A percentile compares a stretch with the other conserved stretches of the same genome.
These are phyloP conservation scores for Willowsia nigromaculata DNA, from an alignment of 2,888 invertebrate genomes.

Conservation along the genomic window DNA sequence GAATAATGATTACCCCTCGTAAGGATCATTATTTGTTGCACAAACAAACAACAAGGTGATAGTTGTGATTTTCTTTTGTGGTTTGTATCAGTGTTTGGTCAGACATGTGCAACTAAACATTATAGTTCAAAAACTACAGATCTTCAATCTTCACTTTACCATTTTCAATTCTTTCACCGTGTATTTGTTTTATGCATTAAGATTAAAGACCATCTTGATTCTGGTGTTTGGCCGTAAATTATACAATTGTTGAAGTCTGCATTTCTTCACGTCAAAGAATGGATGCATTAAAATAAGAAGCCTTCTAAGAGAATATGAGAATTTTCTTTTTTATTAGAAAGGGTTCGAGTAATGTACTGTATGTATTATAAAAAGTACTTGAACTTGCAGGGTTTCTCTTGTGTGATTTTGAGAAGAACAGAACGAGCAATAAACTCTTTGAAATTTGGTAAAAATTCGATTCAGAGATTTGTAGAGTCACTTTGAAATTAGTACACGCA, in stretches of 20 bases:
- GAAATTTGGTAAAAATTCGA: no score
- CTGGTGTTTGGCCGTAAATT: constrained; percentile 48
- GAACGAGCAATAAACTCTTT: no score
- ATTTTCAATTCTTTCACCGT: not conserved
- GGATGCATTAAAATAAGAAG: not conserved
- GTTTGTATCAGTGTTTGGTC: constrained; percentile 57
- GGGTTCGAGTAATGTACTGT: no score
- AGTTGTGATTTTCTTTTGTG: constrained; percentile 63
- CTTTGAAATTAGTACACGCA: no score
- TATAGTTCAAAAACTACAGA: not conserved
- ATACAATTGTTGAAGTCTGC: constrained; percentile 25
- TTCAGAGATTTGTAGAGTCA: no score
- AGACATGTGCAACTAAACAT: constrained; percentile 6
- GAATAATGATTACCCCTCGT: constrained; percentile 53
- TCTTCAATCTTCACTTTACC: not conserved
- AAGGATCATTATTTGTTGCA: constrained; percentile 14
- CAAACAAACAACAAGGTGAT: constrained; percentile 31
- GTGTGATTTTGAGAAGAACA: no score
- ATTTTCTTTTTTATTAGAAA: not conserved
- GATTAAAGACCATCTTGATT: not conserved
- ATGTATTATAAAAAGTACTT: no score
- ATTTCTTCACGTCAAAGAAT: constrained; percentile 56
- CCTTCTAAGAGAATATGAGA: not conserved
- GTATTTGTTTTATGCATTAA: constrained; percentile 49
- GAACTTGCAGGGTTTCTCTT: no score